Conservation (phyloP, 2,888 invertebrate species). For the Sphaerophoria rueppellii region DNA sequence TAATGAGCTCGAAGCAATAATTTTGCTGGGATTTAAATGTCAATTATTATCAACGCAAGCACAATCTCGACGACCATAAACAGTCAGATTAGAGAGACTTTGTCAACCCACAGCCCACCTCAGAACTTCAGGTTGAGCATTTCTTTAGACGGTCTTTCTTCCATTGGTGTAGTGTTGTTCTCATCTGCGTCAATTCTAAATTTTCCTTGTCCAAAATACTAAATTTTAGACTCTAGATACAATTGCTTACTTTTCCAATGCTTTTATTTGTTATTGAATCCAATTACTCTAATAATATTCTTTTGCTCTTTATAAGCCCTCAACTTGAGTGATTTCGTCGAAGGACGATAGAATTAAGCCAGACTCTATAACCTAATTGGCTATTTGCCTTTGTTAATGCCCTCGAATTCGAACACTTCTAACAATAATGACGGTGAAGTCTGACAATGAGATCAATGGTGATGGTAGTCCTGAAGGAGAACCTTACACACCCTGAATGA, state of each 20-base stretch:
- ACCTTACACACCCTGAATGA: too few relatives aligned
- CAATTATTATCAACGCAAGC: neutral
- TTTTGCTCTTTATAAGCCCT: neutral
- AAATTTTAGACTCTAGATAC: neutral
- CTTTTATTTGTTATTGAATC: neutral
- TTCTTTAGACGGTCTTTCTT: neutral
- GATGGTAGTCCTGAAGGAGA: neutral
- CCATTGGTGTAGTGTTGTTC: too few relatives aligned
- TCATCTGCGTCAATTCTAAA: too few relatives aligned
- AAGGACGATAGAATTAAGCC: constrained; percentile 10
- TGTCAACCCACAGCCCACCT: neutral
- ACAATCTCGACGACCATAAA: constrained; percentile 9
- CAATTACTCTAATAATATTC: constrained; percentile 19
- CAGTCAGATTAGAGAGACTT: constrained; percentile 16
- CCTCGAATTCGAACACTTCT: neutral
- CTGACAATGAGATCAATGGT: neutral
- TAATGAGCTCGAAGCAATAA: too few relatives aligned
- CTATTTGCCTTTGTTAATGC: constrained; percentile 27
- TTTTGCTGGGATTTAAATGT: constrained; percentile 1
- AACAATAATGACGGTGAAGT: neutral
- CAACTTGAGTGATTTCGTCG: neutral
- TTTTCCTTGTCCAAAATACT: too few relatives aligned
- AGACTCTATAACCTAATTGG: constrained; percentile 35
- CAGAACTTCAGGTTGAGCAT: neutral
- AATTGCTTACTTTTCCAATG: neutral